Conservation (phyloP, 2,888 invertebrate genomes). For the Clanis bilineata region DNA sequence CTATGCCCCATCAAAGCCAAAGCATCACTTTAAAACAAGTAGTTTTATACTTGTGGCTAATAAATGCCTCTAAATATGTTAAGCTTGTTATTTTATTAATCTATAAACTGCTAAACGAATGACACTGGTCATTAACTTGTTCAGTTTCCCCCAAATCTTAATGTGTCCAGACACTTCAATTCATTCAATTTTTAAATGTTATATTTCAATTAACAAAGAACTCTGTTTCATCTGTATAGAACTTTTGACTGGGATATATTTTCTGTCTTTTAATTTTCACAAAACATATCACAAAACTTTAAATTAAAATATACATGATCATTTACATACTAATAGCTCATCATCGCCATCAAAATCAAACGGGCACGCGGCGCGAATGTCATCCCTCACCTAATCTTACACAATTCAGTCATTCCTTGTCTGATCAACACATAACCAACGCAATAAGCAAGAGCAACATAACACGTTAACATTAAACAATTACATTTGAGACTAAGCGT, state of each 20-base stretch:
- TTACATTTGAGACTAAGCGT: slow-evolving; percentile 77
- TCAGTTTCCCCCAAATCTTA: neutral
- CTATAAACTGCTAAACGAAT: neutral
- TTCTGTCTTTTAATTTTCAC: slow-evolving; percentile 23
- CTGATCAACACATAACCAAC: slow-evolving; percentile 50
- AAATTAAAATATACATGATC: slow-evolving; percentile 42
- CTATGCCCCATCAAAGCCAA: slow-evolving; percentile 4
- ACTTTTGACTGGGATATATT: neutral
- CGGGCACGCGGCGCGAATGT: slow-evolving; percentile 66
- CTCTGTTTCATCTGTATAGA: neutral
- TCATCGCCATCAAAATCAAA: slow-evolving; percentile 46
- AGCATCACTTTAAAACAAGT: neutral
- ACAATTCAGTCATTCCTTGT: slow-evolving; percentile 69
- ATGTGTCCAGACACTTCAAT: neutral
- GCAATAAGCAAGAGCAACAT: slow-evolving; percentile 54
- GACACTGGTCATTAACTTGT: neutral
- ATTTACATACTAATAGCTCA: slow-evolving; percentile 34
- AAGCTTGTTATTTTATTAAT: neutral
- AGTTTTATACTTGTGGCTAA: neutral
- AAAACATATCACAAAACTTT: slow-evolving; percentile 53
- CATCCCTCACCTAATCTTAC: slow-evolving; percentile 58
- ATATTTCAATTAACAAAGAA: neutral
- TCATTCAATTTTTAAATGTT: neutral
- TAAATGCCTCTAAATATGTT: neutral
- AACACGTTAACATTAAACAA: slow-evolving; percentile 56